Evolutionary conservation across 2,113 vertebrate species (phyloP).

Genomic region (Pollachius pollachius): DNA sequence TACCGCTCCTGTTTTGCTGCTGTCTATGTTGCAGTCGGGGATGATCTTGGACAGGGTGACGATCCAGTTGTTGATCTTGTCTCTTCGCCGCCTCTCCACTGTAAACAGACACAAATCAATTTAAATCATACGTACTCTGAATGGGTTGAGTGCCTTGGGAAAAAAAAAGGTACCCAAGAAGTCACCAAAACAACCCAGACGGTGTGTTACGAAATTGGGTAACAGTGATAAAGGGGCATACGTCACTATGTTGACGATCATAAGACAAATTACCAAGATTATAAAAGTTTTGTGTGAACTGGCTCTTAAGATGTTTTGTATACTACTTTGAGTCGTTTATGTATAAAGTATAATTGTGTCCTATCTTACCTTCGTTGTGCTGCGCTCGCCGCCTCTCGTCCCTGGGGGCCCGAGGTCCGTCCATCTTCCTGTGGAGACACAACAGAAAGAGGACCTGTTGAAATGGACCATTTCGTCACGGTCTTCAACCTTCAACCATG

Average conservation of each 20-base stretch:
- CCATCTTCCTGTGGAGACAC: slow-evolving; percentile 79
- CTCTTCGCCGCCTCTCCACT: slow-evolving; percentile 89
- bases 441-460: not conserved
- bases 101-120: slow-evolving; percentile 5
- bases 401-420: slow-evolving; percentile 82
- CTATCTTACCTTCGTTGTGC: slow-evolving; percentile 83
- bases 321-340: not conserved
- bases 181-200: too few relatives aligned
- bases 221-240: too few relatives aligned
- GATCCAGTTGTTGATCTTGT: slow-evolving; percentile 95
- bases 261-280: too few relatives aligned
- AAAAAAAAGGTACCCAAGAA: too few relatives aligned
- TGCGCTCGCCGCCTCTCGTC: slow-evolving; percentile 88
- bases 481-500: too few relatives aligned
- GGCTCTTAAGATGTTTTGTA: too few relatives aligned
- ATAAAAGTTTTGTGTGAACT: too few relatives aligned
- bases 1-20: slow-evolving; percentile 84
- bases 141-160: too few relatives aligned
- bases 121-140: too few relatives aligned
- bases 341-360: not conserved
- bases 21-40: slow-evolving; percentile 90
- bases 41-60: slow-evolving; percentile 91
- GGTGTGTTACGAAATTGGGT: too few relatives aligned
- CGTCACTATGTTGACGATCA: too few relatives aligned
- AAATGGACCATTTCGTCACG: not conserved